Conservation (phyloP, 2,797 vertebrate genomes). For the Falco columbarius region DNA sequence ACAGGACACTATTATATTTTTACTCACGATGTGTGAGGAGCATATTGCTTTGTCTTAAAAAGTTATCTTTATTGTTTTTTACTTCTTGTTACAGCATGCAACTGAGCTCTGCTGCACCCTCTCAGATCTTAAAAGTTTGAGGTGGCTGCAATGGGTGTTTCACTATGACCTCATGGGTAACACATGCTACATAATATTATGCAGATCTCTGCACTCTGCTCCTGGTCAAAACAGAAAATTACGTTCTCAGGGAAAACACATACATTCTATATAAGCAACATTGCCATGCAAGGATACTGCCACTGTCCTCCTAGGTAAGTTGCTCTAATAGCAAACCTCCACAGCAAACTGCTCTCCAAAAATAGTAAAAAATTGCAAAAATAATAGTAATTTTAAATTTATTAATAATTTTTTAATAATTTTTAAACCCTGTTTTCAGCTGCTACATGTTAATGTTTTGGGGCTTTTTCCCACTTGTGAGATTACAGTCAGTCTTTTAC, state of each 20-base stretch:
- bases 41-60: background rate
- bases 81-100: background rate
- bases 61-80: background rate
- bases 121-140: background rate
- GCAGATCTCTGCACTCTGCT: background rate
- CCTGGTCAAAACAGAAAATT: background rate
- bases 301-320: background rate
- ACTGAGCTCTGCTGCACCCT: background rate
- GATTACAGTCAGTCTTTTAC: background rate
- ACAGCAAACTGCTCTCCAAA: background rate
- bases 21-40: rapidly evolving
- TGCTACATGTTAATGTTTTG: background rate
- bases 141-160: background rate
- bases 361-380: background rate
- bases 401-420: background rate
- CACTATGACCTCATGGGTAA: background rate
- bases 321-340: background rate
- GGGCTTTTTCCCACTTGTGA: rapidly evolving
- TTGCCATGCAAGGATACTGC: background rate
- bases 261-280: background rate
- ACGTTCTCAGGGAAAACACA: background rate
- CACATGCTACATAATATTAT: background rate
- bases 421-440: background rate
- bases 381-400: background rate
- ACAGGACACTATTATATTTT: background rate